Evolutionary conservation across 2,797 vertebrate species (phyloP), one percentile per base, ranked within the genome.

Genomic region (Sebastes diaconus): DNA sequence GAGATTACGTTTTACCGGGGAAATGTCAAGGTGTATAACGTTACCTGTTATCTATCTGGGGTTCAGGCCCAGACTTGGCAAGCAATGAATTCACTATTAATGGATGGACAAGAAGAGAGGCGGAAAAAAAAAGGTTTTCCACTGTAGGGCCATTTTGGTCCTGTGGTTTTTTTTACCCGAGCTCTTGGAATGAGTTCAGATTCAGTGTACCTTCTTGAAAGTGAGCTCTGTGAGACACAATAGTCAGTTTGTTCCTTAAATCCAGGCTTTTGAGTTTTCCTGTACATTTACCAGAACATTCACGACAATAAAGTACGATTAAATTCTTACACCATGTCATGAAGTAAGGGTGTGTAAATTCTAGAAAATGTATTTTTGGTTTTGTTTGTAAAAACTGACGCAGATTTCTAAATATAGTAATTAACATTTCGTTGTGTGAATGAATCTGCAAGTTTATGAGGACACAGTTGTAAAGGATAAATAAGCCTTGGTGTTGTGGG

Each of bases 11-110:
- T 93, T 89, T 81, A 66, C 68, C 29, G 50, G 30, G 80, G 79
- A 90, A 93, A 93, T 91, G 91, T 90, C 90, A 91, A 81, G 85
- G 80, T 78, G 78, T 90, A 90, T 93, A 84, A 73, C 71, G 39
- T 92, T 92, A 90, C 91, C 77, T 85, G 85, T 84, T 92, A 88
- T 92, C 87, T 82, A 68, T 78, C 80, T 73, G 68, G 84, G 77
- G 78, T 77, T 79, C 60, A 69, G 69, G 66, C 77, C 57, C 84
- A 81, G 82, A 88, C 87, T 87, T 91, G 89, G 90, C 92, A 92
- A 86, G 80, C 74, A 46, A 80, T 91, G 81, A 93, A 92, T 93
- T 85, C 83, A 68, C 88, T 83, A 85, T 87, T 91, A 93, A 90
- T 87, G 87, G 81, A 83, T 75, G 69, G 82, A 90, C 77, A 83